phyloP scores from a whole-genome alignment of 2,888 invertebrate species.

The Noctua janthe region DNA sequence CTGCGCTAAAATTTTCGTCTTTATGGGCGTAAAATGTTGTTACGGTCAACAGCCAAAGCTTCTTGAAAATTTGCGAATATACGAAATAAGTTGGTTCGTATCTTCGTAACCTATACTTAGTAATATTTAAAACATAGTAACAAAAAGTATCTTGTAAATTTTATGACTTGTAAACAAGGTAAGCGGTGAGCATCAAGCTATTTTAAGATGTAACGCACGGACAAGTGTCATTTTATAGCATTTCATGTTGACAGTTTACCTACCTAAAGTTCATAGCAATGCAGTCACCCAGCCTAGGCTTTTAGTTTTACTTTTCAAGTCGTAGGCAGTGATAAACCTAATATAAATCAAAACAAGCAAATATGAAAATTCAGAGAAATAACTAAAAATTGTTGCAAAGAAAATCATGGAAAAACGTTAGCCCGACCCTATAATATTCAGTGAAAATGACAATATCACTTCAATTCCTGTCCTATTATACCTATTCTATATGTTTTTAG shows the following conservation, averaged over 20 bases:
- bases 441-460: neutral
- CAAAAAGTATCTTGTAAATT: slow-evolving; percentile 12
- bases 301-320: neutral
- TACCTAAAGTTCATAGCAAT: neutral
- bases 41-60: too few species aligned
- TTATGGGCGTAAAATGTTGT: neutral
- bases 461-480: neutral
- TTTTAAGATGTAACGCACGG: slow-evolving; percentile 18
- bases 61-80: neutral
- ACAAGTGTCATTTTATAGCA: slow-evolving; percentile 31
- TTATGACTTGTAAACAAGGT: slow-evolving; percentile 48
- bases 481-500: neutral
- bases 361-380: neutral
- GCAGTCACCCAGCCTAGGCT: neutral
- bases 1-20: neutral
- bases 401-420: neutral
- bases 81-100: neutral
- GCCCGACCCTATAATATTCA: neutral
- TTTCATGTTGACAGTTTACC: slow-evolving; percentile 16
- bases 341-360: neutral
- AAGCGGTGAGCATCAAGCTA: slow-evolving; percentile 33
- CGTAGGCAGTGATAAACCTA: neutral
- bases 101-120: neutral
- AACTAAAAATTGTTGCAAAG: neutral
- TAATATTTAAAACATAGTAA: slow-evolving; percentile 7